phyloP scores from a whole-genome alignment of 2,888 invertebrate species.

The Blastobasis lacticolella region DNA sequence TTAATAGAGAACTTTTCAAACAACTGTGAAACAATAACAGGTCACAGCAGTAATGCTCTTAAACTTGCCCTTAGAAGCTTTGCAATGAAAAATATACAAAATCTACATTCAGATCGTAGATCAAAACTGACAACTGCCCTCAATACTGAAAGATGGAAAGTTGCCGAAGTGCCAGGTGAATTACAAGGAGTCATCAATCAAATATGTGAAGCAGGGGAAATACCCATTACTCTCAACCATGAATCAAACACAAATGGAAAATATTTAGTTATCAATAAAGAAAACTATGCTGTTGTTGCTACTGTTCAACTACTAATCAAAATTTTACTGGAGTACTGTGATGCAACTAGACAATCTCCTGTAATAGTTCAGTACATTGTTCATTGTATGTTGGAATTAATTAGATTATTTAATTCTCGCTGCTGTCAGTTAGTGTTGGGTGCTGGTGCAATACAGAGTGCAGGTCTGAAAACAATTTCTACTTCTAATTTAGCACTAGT shows the following conservation, averaged over 20 bases:
- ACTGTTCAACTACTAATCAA: slow-evolving; percentile 91
- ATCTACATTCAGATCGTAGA: slow-evolving; percentile 92
- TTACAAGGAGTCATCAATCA: slow-evolving; percentile 89
- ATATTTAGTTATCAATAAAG: slow-evolving; percentile 77
- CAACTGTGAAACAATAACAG: slow-evolving; percentile 83
- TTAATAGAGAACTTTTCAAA: slow-evolving; percentile 86
- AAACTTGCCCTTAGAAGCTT: slow-evolving; percentile 89
- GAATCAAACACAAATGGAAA: slow-evolving; percentile 66
- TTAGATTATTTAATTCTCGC: slow-evolving; percentile 90
- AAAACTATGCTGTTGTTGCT: slow-evolving; percentile 84
- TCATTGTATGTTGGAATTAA: slow-evolving; percentile 89
- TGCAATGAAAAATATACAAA: slow-evolving; percentile 92
- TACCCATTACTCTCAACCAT: slow-evolving; percentile 48
- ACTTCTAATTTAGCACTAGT: slow-evolving; percentile 94
- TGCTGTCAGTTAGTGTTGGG: slow-evolving; percentile 96
- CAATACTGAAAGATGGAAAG: slow-evolving; percentile 95
- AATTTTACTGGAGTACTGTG: slow-evolving; percentile 94
- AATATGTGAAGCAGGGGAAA: slow-evolving; percentile 73
- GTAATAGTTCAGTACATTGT: slow-evolving; percentile 86
- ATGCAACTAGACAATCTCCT: slow-evolving; percentile 84
- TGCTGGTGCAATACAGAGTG: slow-evolving; percentile 95
- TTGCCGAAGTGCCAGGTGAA: slow-evolving; percentile 91
- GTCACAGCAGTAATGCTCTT: slow-evolving; percentile 84
- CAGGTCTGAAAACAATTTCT: slow-evolving; percentile 94
- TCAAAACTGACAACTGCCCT: slow-evolving; percentile 87